These are phyloP conservation scores for Julus scandinavius DNA, from an alignment of 2,888 invertebrate species.

Conservation along the genomic window DNA sequence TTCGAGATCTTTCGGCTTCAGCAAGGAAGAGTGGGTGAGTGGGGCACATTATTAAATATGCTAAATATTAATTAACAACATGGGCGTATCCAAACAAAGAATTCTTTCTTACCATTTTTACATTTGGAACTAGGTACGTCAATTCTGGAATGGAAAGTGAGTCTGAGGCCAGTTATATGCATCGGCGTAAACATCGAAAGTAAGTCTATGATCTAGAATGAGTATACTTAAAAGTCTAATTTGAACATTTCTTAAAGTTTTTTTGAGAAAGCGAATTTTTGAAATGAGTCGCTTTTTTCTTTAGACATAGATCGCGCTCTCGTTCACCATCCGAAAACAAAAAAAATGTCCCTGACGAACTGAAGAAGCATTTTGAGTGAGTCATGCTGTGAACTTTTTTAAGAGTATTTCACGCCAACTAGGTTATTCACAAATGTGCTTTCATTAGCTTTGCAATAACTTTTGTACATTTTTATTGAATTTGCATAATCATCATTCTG, in stretches of 20 bases:
- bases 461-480: too few species aligned
- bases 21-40: constrained; percentile 56
- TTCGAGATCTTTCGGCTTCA: constrained; percentile 53
- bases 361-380: constrained; percentile 85
- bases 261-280: too few species aligned
- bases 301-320: constrained; percentile 70
- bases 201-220: not conserved
- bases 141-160: constrained; percentile 59
- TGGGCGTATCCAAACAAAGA: not conserved
- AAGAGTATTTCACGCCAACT: not conserved
- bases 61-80: not conserved
- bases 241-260: too few species aligned
- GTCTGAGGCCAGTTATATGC: constrained; percentile 56
- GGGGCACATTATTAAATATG: not conserved
- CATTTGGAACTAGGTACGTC: constrained; percentile 51
- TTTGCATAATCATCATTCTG: too few species aligned
- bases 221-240: too few species aligned
- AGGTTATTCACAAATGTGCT: not conserved
- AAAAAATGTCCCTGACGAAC: constrained; percentile 78
- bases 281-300: constrained; percentile 24
- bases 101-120: not conserved
- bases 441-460: too few species aligned
- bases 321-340: constrained; percentile 70
- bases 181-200: constrained; percentile 55
- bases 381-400: constrained; percentile 10